Conservation (phyloP, 2,797 vertebrate species). For the Potorous gilbertii region DNA sequence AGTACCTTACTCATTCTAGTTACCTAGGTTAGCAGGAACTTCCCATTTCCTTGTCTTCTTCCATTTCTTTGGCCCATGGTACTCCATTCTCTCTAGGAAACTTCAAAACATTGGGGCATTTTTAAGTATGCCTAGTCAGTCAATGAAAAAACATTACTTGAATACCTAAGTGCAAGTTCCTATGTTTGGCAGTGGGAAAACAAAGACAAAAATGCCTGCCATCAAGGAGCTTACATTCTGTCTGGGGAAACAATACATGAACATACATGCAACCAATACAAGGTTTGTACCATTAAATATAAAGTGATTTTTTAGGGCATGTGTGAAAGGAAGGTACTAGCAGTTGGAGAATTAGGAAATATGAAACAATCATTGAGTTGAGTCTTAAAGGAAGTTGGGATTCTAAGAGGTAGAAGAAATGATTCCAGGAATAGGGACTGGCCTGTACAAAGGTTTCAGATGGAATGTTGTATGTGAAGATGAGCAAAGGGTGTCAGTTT, state of each 20-base stretch:
- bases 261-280: not conserved
- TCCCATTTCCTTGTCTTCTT: not conserved
- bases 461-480: not conserved
- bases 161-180: not conserved
- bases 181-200: not conserved
- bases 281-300: not conserved
- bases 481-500: not conserved
- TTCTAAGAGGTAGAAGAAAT: not conserved
- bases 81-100: not conserved
- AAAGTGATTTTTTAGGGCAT: not conserved
- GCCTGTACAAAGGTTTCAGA: not conserved
- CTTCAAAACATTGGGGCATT: not conserved
- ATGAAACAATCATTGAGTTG: not conserved
- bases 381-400: no score
- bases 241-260: not conserved
- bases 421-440: not conserved
- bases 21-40: not conserved
- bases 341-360: not conserved
- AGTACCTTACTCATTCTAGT: not conserved
- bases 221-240: not conserved
- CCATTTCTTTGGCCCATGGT: not conserved
- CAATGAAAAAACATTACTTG: not conserved
- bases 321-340: not conserved
- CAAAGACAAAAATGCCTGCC: not conserved
- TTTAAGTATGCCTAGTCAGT: not conserved